phyloP scores from a whole-genome alignment of 2,888 invertebrate species.

The Sphinx pinastri region DNA sequence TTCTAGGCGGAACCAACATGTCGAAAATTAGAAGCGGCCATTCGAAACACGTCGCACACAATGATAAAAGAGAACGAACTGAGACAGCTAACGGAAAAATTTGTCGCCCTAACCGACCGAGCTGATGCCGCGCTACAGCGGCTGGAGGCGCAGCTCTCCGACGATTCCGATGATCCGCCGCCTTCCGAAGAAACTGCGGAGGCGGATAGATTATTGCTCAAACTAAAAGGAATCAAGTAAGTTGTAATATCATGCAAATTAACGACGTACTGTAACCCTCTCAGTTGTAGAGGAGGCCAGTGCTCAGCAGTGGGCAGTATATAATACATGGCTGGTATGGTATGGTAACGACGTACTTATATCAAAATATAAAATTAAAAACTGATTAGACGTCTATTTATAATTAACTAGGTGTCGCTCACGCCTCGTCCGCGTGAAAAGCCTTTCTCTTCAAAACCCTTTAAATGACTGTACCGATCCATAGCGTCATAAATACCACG shows the following conservation, averaged over 20 bases:
- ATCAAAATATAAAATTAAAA: too few species aligned
- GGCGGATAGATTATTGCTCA: slow-evolving; percentile 64
- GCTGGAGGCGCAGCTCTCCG: slow-evolving; percentile 64
- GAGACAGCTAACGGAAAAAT: slow-evolving; percentile 75
- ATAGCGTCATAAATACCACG: too few species aligned
- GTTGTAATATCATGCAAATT: slow-evolving; percentile 27
- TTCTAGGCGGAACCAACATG: slow-evolving; percentile 67
- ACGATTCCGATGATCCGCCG: slow-evolving; percentile 56
- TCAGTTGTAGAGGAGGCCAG: too few species aligned
- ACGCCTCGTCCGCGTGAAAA: too few species aligned
- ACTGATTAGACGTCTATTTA: too few species aligned
- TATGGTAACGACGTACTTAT: too few species aligned
- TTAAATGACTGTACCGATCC: too few species aligned
- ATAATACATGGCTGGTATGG: too few species aligned
- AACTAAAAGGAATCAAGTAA: slow-evolving; percentile 69
- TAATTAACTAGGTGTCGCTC: too few species aligned
- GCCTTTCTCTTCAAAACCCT: too few species aligned
- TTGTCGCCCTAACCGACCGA: slow-evolving; percentile 73
- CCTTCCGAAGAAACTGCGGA: slow-evolving; percentile 66
- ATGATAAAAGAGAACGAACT: slow-evolving; percentile 70
- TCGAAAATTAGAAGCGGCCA: slow-evolving; percentile 67
- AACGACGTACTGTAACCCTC: not conserved
- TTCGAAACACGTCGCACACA: slow-evolving; percentile 68
- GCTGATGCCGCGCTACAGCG: slow-evolving; percentile 74
- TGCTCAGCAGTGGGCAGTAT: too few species aligned